Evolutionary conservation across 2,113 vertebrate species (phyloP), one percentile per base, ranked within the genome.

Genomic region (Alexandromys fortis): DNA sequence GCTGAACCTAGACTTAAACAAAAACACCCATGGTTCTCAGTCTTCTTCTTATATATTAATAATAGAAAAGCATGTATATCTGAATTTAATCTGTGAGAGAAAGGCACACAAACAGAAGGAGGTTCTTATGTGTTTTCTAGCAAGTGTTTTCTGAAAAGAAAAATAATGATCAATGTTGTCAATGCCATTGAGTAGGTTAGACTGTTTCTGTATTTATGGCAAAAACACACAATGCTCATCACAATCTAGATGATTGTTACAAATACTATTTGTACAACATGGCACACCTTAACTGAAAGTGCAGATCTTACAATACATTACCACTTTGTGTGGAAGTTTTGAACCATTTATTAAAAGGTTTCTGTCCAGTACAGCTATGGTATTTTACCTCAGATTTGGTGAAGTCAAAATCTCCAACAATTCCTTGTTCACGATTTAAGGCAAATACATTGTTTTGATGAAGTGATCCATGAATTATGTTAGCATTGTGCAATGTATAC

Each of bases 341-440:
- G 4, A 96, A 73, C 13, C 79, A 65, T 94, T 52, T 79, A 95
- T 42, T 90, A 95, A 92, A 76, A 89, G n/a, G 88, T 73, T 77
- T 92, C 95, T 14, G 94, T 94, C 3, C 52, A 90, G 94, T 75
- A 91, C 89, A 86, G 81, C 47, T 45, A 94, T 42, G 13, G 17
- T 67, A 92, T 85, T 97, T 98, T 98, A 99, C 98, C 98, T 97
- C 98, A 91, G 98, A 97, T 98, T 98, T 99, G 0, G 98, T 99
- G 97, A 99, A 99, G 97, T 99, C 99, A 92, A 98, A 99, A 92
- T 99, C 99, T 97, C 99, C 99, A 95, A 99, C 97, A 1, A 99
- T 97, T 97, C 99, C 99, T 90, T 96, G 98, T 89, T 99, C 97
- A 90, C 99, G 98, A 75, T 98, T 98, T 92, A 99, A 92, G 96